These are phyloP conservation scores for Hetaerina americana DNA, from an alignment of 1,140 invertebrate species.

Conservation along the genomic window DNA sequence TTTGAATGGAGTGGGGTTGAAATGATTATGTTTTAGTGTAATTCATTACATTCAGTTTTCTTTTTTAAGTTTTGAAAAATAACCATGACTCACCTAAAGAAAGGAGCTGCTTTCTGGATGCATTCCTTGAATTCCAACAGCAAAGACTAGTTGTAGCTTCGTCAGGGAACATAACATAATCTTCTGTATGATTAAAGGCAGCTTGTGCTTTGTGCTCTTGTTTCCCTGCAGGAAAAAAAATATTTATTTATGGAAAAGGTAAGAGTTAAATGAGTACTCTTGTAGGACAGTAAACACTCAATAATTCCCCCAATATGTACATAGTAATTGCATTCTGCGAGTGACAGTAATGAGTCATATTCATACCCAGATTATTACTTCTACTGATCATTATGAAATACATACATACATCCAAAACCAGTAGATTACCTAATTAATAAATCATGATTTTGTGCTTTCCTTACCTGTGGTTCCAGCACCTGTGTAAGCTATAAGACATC, in stretches of 20 bases:
- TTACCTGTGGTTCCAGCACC: slow-evolving; percentile 87
- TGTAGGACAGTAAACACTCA: slow-evolving; percentile 1
- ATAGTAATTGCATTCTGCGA: too few relatives aligned
- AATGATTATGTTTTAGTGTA: slow-evolving; percentile 5
- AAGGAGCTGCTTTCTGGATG: slow-evolving; percentile 80
- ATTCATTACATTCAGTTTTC: neutral
- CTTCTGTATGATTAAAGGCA: slow-evolving; percentile 97
- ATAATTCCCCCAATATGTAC: too few relatives aligned
- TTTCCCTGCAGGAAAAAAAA: slow-evolving; percentile 40
- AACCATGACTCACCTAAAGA: slow-evolving; percentile 56
- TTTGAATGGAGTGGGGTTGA: neutral
- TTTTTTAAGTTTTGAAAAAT: neutral
- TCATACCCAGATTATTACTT: too few relatives aligned
- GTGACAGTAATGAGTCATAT: too few relatives aligned
- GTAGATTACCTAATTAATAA: too few relatives aligned
- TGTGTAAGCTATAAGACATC: slow-evolving; percentile 92
- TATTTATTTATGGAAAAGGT: slow-evolving; percentile 12
- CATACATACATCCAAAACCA: too few relatives aligned
- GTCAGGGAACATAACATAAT: slow-evolving; percentile 96
- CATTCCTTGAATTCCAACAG: slow-evolving; percentile 97
- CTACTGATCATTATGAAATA: too few relatives aligned
- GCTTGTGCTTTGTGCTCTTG: slow-evolving; percentile 89
- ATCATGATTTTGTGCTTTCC: slow-evolving; percentile 11
- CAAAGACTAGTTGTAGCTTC: slow-evolving; percentile 95
- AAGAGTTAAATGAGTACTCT: slow-evolving; percentile 9